Evolutionary conservation across 2,888 invertebrate species (phyloP).

Genomic region (Xylota sylvarum): DNA sequence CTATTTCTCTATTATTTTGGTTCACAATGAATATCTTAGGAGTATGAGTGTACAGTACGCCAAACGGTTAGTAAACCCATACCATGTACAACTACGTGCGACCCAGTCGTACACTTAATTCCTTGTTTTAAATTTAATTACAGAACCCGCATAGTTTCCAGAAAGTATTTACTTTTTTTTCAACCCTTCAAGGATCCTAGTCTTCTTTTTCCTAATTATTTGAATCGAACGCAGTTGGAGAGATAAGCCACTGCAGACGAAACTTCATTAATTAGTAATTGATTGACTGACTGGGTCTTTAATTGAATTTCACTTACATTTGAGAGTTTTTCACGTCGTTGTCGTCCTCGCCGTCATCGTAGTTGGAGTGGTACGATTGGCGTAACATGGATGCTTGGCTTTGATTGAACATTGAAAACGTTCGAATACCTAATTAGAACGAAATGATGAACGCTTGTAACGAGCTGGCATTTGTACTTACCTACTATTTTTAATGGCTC

Average conservation of each 20-base stretch:
- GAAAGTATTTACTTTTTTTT: not conserved
- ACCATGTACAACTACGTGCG: too few relatives aligned
- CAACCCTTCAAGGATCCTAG: not conserved
- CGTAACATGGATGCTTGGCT: not conserved
- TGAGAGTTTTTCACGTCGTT: slow-evolving; percentile 16
- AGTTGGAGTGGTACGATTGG: not conserved
- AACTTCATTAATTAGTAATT: slow-evolving; percentile 48
- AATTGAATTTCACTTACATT: slow-evolving; percentile 49
- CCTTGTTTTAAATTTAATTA: too few relatives aligned
- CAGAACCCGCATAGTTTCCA: too few relatives aligned
- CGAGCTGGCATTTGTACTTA: not conserved
- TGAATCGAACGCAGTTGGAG: slow-evolving; percentile 10
- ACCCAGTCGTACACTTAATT: too few relatives aligned
- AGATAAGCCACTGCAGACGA: slow-evolving; percentile 31
- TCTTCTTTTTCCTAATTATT: slow-evolving; percentile 2
- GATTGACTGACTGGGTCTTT: slow-evolving; percentile 37
- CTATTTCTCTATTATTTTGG: too few relatives aligned
- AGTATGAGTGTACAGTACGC: too few relatives aligned
- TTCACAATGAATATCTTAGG: too few relatives aligned
- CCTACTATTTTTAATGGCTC: not conserved
- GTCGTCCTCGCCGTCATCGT: not conserved
- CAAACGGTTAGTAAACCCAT: too few relatives aligned
- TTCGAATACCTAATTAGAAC: not conserved
- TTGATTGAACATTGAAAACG: not conserved
- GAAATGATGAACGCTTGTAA: not conserved